Evolutionary conservation across 2,113 vertebrate genomes (phyloP).

Genomic region (Engystomops pustulosus): DNA sequence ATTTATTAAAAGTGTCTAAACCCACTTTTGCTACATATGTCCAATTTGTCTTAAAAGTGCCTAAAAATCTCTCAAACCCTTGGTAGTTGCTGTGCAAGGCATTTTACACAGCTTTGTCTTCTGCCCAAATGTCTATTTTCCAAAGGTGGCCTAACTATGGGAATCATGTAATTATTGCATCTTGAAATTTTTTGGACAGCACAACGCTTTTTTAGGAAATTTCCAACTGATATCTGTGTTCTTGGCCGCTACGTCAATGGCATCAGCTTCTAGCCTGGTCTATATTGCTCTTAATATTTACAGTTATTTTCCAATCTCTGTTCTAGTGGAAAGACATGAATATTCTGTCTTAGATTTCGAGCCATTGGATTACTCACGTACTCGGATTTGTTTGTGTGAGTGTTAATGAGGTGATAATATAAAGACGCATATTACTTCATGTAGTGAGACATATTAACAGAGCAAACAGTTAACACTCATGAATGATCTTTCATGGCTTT

Average conservation of each 20-base stretch:
- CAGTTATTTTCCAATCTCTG: neutral
- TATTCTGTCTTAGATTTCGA: neutral
- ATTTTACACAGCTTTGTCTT: no score
- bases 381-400: neutral
- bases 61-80: no score
- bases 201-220: neutral
- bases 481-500: neutral
- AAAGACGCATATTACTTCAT: neutral
- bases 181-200: neutral
- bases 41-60: no score
- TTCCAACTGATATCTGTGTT: neutral
- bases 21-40: no score
- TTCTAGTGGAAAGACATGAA: neutral
- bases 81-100: no score
- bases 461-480: slow-evolving; percentile 18
- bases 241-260: neutral
- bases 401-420: slow-evolving; percentile 26
- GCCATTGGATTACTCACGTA: neutral
- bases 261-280: neutral
- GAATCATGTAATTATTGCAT: neutral
- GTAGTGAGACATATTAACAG: neutral
- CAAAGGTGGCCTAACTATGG: no score
- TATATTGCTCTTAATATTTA: neutral
- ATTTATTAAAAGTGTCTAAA: no score
- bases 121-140: no score